These are phyloP conservation scores for Zhengitettix transpicula DNA, from an alignment of 2,888 invertebrate species.

Conservation along the genomic window DNA sequence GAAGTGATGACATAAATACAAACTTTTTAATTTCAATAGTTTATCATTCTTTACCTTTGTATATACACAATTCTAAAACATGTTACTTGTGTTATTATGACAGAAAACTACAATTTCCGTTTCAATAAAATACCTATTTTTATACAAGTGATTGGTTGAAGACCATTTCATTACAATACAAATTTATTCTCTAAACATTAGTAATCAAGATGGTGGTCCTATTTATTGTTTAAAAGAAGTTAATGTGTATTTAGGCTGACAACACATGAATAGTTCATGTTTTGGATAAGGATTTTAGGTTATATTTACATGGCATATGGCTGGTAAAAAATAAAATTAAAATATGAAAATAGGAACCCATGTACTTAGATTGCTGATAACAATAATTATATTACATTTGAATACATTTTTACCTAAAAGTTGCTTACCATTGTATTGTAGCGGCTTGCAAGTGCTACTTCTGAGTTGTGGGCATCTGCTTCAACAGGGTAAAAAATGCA, in stretches of 20 bases:
- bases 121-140: background rate
- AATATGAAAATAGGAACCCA: background rate
- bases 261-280: background rate
- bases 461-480: constrained; percentile 20
- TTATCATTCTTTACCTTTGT: too few relatives aligned
- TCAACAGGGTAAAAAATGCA: constrained; percentile 20
- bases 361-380: background rate
- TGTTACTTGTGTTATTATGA: too few relatives aligned
- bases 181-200: background rate
- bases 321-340: background rate
- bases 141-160: background rate
- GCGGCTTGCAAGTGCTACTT: constrained; percentile 21
- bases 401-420: background rate
- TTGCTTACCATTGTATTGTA: constrained; percentile 18
- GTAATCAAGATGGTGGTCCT: background rate
- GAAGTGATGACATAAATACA: too few relatives aligned
- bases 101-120: background rate
- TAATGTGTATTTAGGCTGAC: background rate
- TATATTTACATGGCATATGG: background rate
- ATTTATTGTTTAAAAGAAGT: background rate
- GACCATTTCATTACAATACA: background rate
- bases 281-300: background rate
- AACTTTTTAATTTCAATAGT: too few relatives aligned
- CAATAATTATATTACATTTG: background rate
- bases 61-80: too few relatives aligned